A percentile compares a stretch with the other conserved stretches of the same genome.
These are phyloP conservation scores for Timandra comae DNA, from an alignment of 2,888 invertebrate species.

Conservation along the genomic window DNA sequence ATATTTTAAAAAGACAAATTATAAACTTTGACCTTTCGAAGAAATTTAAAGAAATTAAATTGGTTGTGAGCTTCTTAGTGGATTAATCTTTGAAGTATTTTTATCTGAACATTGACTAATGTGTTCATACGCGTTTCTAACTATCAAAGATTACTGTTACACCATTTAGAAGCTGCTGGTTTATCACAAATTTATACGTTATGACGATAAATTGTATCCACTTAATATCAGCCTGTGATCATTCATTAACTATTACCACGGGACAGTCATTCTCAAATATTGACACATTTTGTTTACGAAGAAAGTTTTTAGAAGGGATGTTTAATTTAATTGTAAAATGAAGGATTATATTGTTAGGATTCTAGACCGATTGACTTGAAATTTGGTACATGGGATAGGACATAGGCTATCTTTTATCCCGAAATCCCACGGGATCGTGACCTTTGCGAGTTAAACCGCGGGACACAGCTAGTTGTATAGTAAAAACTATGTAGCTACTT, in stretches of 20 bases:
- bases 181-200: conserved; percentile 60
- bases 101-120: conserved; percentile 59
- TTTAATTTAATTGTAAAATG: no score
- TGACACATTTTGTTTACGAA: no score
- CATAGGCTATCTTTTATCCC: no score
- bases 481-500: not conserved
- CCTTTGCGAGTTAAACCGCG: no score
- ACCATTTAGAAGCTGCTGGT: conserved; percentile 52
- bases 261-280: conserved; percentile 12
- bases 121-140: conserved; percentile 45
- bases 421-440: no score
- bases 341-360: no score
- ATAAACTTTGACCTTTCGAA: conserved; percentile 51
- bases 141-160: conserved; percentile 51
- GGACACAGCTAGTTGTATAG: no score
- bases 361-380: no score
- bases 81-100: conserved; percentile 26
- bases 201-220: conserved; percentile 64
- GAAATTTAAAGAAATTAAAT: conserved; percentile 41
- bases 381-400: no score
- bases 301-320: no score
- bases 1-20: conserved; percentile 44
- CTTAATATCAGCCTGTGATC: conserved; percentile 63
- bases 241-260: conserved; percentile 58
- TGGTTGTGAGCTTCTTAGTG: conserved; percentile 33